These are phyloP conservation scores for Trichopria drosophilae DNA, from an alignment of 2,888 invertebrate genomes.

Conservation along the genomic window DNA sequence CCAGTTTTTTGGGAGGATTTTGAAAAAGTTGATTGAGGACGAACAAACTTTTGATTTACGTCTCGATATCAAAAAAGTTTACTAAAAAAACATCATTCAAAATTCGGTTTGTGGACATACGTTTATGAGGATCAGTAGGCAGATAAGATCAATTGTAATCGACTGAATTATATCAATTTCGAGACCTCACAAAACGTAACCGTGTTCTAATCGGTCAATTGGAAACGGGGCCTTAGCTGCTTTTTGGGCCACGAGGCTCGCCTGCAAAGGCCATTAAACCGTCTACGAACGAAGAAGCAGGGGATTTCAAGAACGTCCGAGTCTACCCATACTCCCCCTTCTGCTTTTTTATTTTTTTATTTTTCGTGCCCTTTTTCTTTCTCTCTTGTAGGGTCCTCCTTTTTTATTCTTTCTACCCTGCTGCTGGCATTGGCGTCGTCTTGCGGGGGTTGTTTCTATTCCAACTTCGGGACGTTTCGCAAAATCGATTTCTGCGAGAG, in stretches of 20 bases:
- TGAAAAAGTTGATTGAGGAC: too few relatives aligned
- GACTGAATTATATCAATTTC: too few relatives aligned
- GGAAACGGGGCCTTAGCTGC: constrained; percentile 48
- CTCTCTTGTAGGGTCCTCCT: constrained; percentile 38
- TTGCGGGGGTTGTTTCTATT: constrained; percentile 30
- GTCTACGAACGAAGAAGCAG: constrained; percentile 48
- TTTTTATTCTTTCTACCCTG: constrained; percentile 41
- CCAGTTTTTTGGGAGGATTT: too few relatives aligned
- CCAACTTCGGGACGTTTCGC: constrained; percentile 18
- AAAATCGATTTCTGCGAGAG: too few relatives aligned
- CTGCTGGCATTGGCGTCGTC: constrained; percentile 43
- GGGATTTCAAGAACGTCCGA: constrained; percentile 48
- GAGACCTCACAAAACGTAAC: too few relatives aligned
- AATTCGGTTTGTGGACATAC: too few relatives aligned
- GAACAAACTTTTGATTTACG: too few relatives aligned
- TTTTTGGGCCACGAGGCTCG: constrained; percentile 42
- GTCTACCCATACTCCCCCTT: constrained; percentile 39
- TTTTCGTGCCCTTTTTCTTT: constrained; percentile 31
- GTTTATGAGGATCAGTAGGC: too few relatives aligned
- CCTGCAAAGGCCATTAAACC: constrained; percentile 53
- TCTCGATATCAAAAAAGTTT: too few relatives aligned
- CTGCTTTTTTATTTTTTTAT: constrained; percentile 35
- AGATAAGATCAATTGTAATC: too few relatives aligned
- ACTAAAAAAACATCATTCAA: too few relatives aligned
- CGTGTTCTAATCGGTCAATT: constrained; percentile 46